Evolutionary conservation across 2,888 invertebrate species (phyloP).

Genomic region (Sericinus montela): DNA sequence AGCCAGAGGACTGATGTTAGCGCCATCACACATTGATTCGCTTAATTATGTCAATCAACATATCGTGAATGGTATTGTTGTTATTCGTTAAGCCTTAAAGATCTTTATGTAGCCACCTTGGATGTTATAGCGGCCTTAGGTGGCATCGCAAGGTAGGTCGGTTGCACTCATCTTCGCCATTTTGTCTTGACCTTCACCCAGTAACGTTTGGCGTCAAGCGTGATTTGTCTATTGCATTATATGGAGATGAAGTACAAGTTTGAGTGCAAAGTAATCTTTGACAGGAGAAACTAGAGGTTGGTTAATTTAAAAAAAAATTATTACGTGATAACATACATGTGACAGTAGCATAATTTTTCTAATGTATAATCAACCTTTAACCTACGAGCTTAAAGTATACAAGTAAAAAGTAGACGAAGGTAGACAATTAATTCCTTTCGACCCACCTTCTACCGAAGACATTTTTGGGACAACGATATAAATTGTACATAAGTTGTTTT

Average conservation of each 20-base stretch:
- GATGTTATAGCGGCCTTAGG: conserved; percentile 13
- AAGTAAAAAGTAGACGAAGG: too few species aligned
- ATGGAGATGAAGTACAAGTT: conserved; percentile 5
- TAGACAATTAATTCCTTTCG: too few species aligned
- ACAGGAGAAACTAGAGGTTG: not conserved
- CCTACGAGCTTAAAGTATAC: too few species aligned
- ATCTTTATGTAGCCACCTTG: conserved; percentile 13
- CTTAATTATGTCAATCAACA: not conserved
- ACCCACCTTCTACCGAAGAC: too few species aligned
- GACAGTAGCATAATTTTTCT: too few species aligned
- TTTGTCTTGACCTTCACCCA: conserved; percentile 33
- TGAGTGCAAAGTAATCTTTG: not conserved
- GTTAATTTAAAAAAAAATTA: too few species aligned
- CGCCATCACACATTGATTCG: too few species aligned
- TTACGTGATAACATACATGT: too few species aligned
- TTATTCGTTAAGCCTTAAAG: conserved; percentile 5
- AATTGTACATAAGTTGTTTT: too few species aligned
- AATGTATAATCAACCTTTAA: too few species aligned
- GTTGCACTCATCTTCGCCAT: conserved; percentile 26
- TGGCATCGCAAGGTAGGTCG: conserved; percentile 10
- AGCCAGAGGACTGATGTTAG: too few species aligned
- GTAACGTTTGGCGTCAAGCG: conserved; percentile 18
- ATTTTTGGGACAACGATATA: too few species aligned
- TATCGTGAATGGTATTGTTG: conserved; percentile 4
- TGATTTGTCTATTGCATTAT: conserved; percentile 11